Conservation (phyloP, 2,797 vertebrate species). For the Pagetopsis macropterus region DNA sequence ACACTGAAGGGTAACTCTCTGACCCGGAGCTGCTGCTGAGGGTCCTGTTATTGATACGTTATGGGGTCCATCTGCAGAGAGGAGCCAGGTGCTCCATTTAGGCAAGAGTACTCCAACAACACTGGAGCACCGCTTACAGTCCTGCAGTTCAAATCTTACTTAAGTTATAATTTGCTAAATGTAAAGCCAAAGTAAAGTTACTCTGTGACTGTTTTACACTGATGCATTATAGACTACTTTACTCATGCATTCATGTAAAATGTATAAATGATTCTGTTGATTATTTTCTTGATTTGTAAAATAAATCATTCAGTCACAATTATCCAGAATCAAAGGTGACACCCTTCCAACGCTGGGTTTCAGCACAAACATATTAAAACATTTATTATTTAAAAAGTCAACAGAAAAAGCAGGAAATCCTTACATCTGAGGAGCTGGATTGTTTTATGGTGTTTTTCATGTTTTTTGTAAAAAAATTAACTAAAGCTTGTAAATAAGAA, state of each 20-base stretch:
- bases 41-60: conserved; percentile 60
- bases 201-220: too few species aligned
- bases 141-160: background rate
- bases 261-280: background rate
- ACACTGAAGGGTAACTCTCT: conserved; percentile 64
- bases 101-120: background rate
- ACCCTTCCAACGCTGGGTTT: too few species aligned
- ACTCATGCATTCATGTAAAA: background rate
- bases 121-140: background rate
- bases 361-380: too few species aligned
- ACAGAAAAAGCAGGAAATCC: background rate
- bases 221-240: too few species aligned
- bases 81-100: background rate
- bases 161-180: too few species aligned
- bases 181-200: too few species aligned
- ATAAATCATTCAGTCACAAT: too few species aligned
- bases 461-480: background rate
- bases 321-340: too few species aligned
- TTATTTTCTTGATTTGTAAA: conserved; percentile 2
- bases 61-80: conserved; percentile 70
- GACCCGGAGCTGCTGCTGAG: conserved; percentile 24
- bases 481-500: background rate
- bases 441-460: background rate
- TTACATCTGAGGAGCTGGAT: background rate
- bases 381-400: background rate